phyloP scores from a whole-genome alignment of 1,140 invertebrate genomes.

The Bombus picipes region DNA sequence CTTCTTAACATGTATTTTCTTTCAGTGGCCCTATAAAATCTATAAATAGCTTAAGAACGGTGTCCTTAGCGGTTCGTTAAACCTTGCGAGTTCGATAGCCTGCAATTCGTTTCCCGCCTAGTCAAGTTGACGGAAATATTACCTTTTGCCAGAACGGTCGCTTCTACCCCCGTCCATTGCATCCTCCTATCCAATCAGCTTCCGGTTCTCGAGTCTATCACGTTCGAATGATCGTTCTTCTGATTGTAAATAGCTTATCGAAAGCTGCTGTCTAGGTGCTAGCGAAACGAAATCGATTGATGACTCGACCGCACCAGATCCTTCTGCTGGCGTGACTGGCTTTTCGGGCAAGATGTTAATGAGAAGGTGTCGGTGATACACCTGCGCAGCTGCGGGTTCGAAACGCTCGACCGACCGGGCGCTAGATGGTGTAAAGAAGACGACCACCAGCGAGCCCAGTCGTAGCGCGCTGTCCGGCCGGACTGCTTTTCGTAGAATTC shows the following conservation, averaged over 20 bases:
- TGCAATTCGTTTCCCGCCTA: slow-evolving; percentile 33
- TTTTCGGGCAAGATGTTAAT: slow-evolving; percentile 72
- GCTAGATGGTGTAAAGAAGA: slow-evolving; percentile 15
- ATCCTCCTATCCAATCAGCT: slow-evolving; percentile 69
- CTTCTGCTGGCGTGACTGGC: slow-evolving; percentile 73
- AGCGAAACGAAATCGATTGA: slow-evolving; percentile 33
- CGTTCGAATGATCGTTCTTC: neutral
- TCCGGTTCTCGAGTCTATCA: slow-evolving; percentile 2
- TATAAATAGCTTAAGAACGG: slow-evolving; percentile 24
- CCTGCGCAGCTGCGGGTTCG: slow-evolving; percentile 66
- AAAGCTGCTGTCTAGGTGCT: neutral
- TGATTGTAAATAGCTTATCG: neutral
- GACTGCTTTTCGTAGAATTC: neutral
- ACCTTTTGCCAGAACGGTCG: slow-evolving; percentile 78
- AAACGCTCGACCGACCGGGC: neutral
- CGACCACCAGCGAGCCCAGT: neutral
- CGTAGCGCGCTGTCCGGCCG: neutral
- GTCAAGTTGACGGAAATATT: slow-evolving; percentile 39
- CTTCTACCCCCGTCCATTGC: slow-evolving; percentile 79
- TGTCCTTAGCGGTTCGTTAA: slow-evolving; percentile 32
- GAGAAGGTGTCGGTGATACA: slow-evolving; percentile 69
- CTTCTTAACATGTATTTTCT: neutral
- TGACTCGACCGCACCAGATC: slow-evolving; percentile 46
- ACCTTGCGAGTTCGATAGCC: slow-evolving; percentile 37
- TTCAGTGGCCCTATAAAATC: neutral